Conservation (phyloP, 2,113 vertebrate genomes). For the Tautogolabrus adspersus region DNA sequence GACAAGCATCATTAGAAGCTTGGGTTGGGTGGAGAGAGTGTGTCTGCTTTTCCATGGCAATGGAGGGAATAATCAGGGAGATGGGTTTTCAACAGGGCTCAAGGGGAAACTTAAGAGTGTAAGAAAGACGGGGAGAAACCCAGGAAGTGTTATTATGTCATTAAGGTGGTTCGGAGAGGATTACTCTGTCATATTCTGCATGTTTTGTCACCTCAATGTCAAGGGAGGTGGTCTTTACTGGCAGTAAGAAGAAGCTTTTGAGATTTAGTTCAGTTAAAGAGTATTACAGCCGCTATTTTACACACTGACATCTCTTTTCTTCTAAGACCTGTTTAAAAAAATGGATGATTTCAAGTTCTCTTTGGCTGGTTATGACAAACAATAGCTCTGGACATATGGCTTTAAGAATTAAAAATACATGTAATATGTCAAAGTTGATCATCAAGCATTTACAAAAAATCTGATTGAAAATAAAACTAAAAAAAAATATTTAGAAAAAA, state of each 20-base stretch:
- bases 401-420: too few species aligned
- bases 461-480: too few species aligned
- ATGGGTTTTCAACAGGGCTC: slow-evolving; percentile 6
- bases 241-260: not conserved
- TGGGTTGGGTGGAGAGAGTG: not conserved
- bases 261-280: not conserved
- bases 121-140: not conserved
- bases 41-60: slow-evolving; percentile 26
- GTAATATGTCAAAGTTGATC: too few species aligned
- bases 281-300: not conserved
- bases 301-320: not conserved
- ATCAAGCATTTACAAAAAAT: too few species aligned
- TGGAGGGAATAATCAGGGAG: slow-evolving; percentile 24
- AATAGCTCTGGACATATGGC: too few species aligned
- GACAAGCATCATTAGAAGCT: not conserved
- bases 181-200: not conserved
- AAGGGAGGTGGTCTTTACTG: not conserved
- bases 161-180: not conserved
- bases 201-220: not conserved
- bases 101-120: not conserved
- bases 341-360: too few species aligned
- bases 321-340: not conserved
- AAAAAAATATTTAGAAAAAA: too few species aligned
- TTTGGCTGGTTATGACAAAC: too few species aligned
- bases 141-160: not conserved